Percentiles rank a stretch among this genome's conserved stretches.
phyloP scores from a whole-genome alignment of 2,797 vertebrate species.

The Philypnodon macrostomus region DNA sequence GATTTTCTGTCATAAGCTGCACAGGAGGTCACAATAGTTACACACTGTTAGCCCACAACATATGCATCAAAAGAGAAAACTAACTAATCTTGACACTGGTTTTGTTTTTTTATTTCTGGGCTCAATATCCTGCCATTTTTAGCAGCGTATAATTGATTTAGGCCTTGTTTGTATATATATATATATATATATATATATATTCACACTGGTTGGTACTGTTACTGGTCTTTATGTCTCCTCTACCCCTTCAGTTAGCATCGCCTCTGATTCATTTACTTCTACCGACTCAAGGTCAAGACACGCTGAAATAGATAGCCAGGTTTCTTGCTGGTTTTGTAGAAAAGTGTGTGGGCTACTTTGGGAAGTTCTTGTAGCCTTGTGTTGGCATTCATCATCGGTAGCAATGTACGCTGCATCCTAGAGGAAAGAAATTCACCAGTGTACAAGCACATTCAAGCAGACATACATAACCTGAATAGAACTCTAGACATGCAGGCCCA shows the following conservation, averaged over 20 bases:
- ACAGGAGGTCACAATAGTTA: slow-evolving; percentile 8
- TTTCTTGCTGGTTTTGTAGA: slow-evolving; percentile 2
- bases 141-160: not conserved
- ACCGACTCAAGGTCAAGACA: not conserved
- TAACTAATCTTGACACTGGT: not conserved
- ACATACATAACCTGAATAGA: slow-evolving; percentile 11
- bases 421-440: slow-evolving; percentile 2
- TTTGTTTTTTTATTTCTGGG: too few relatives aligned
- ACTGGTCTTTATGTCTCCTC: too few relatives aligned
- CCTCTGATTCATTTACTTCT: not conserved
- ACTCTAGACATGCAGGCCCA: slow-evolving; percentile 11
- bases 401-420: slow-evolving; percentile 1
- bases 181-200: too few relatives aligned
- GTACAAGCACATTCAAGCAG: slow-evolving; percentile 5
- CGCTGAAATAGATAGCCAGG: not conserved
- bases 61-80: not conserved
- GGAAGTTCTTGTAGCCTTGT: not conserved
- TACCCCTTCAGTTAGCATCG: not conserved
- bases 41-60: not conserved
- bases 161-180: too few relatives aligned
- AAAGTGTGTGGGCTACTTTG: slow-evolving; percentile 9
- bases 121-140: not conserved
- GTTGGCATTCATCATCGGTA: slow-evolving; percentile 8
- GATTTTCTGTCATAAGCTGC: slow-evolving; percentile 34
- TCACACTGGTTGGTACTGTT: not conserved